These are phyloP conservation scores for Heliconius congener DNA, from an alignment of 1,140 invertebrate species.

Conservation along the genomic window DNA sequence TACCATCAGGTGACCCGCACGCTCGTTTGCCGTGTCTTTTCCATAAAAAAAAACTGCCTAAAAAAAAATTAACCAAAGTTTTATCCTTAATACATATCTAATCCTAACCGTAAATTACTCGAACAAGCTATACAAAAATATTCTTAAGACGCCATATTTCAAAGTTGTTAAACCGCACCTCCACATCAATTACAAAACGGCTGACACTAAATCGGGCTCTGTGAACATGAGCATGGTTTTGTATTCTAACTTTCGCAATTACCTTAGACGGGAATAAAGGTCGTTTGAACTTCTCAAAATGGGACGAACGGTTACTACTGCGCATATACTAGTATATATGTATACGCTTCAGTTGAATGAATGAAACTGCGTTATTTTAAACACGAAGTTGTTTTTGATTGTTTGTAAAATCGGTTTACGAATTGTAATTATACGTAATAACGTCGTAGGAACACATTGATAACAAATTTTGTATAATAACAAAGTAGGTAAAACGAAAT, in stretches of 20 bases:
- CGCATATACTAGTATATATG: constrained; percentile 14
- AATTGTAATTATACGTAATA: too few relatives aligned
- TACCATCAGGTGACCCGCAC: too few relatives aligned
- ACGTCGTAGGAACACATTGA: too few relatives aligned
- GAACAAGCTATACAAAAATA: background rate
- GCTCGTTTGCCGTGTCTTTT: too few relatives aligned
- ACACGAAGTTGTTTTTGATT: too few relatives aligned
- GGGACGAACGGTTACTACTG: constrained; percentile 58
- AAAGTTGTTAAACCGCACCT: constrained; percentile 32
- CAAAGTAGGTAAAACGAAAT: too few relatives aligned
- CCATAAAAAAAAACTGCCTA: too few relatives aligned
- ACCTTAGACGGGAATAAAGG: constrained; percentile 76
- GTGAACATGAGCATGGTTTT: constrained; percentile 64
- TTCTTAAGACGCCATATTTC: constrained; percentile 28
- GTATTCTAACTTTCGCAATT: constrained; percentile 76
- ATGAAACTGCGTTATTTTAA: too few relatives aligned
- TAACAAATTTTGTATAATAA: too few relatives aligned
- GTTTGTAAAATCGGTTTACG: too few relatives aligned
- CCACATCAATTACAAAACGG: constrained; percentile 70
- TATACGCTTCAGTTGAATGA: background rate
- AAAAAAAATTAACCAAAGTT: too few relatives aligned
- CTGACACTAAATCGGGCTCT: constrained; percentile 65
- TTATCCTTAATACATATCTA: background rate
- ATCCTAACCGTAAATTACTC: background rate
- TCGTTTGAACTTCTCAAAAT: constrained; percentile 68